Base-by-base conservation (phyloP, 2,888 invertebrate genomes). In the Conus canariensis region DNA sequence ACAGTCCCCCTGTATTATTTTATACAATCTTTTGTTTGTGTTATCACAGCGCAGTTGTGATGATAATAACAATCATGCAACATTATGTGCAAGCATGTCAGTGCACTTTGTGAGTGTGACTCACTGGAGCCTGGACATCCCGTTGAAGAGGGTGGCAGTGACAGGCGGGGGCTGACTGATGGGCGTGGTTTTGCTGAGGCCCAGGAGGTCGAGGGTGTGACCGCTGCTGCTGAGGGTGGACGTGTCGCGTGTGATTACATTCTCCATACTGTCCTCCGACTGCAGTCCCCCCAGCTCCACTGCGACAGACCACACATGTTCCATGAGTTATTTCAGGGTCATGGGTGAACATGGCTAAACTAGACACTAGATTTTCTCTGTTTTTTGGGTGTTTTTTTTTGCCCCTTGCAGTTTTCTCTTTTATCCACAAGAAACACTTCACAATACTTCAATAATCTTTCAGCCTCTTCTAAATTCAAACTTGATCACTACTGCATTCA, bases 191-290 rank as follows among this genome's bases (percentile, higher is more conserved):
- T 95, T 94, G 92, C 94, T 95, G 25, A 95, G 91, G 4, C 95
- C 95, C n/a, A 95, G 92, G 25, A 95, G 92, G 89, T 95, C 95
- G 90, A 94, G 91, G 10, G 94, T 93, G 90, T 94, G 94, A 58
- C 89, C 89, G 56, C 90, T 89, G 45, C 70, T 89, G 85, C 89
- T 89, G 85, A 89, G 89, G 30, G 70, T 89, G 85, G 89, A 89
- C 16, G 89, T 74, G 89, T 93, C 93, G 12, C 91, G 93, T 10
- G 92, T 92, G 80, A 94, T 91, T 88, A 93, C 91, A 60, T 94
- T 93, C 87, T 93, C 94, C 82, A 94, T 92, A 70, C 92, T 92
- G 67, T 92, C 92, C 12, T 92, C 90, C 64, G 92, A 90, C 87
- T 92, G 92, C 91, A 94, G 91, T 90, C 92, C 92, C 67, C 93